Conservation (phyloP, 2,888 invertebrate species). For the Agrilus biguttatus region DNA sequence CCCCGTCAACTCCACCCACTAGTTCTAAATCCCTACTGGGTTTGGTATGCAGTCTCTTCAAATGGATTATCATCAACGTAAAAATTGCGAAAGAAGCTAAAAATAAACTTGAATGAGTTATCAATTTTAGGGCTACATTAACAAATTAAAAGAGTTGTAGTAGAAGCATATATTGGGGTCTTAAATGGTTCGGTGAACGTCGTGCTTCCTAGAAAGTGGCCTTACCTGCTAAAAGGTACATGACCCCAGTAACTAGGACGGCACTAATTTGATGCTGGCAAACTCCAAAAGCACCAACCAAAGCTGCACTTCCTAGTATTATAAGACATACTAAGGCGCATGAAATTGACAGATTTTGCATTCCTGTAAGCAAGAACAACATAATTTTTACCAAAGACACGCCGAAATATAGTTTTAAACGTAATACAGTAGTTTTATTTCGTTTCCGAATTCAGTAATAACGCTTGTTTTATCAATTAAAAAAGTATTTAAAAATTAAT, state of each 20-base stretch:
- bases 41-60: constrained; percentile 64
- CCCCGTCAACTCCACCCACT: constrained; percentile 59
- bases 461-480: no score
- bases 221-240: constrained; percentile 83
- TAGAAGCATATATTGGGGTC: background rate
- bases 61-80: constrained; percentile 83
- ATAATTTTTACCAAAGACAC: background rate
- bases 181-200: background rate
- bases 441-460: no score
- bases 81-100: constrained; percentile 82
- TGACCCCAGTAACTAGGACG: constrained; percentile 84
- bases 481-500: no score
- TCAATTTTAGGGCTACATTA: background rate
- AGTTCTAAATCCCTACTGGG: constrained; percentile 38
- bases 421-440: no score
- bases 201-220: constrained; percentile 3
- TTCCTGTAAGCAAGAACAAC: constrained; percentile 43
- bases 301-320: constrained; percentile 71
- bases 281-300: constrained; percentile 80
- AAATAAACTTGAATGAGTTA: constrained; percentile 9
- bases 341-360: constrained; percentile 92
- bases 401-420: background rate
- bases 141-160: background rate
- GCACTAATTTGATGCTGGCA: constrained; percentile 87
- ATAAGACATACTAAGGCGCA: constrained; percentile 87